phyloP scores from a whole-genome alignment of 1,140 invertebrate genomes.

The Caenorhabditis brenneri region DNA sequence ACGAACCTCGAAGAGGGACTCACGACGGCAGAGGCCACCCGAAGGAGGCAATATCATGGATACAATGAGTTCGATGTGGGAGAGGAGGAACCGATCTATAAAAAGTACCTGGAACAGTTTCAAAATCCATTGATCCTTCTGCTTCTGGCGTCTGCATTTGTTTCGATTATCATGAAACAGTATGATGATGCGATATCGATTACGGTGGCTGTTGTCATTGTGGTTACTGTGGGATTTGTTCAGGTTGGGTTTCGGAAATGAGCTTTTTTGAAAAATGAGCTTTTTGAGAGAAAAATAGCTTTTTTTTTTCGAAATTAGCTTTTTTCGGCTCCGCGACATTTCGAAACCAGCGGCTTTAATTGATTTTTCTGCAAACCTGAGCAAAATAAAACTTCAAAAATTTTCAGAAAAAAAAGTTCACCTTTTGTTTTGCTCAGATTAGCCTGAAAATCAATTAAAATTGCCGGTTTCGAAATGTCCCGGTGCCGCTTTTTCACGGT shows the following conservation, averaged over 20 bases:
- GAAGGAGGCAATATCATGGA: constrained; percentile 73
- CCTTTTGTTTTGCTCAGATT: too few relatives aligned
- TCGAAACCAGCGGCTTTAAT: too few relatives aligned
- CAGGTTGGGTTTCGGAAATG: not conserved
- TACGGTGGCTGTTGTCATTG: constrained; percentile 91
- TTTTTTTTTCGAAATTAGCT: too few relatives aligned
- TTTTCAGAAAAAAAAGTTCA: too few relatives aligned
- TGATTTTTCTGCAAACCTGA: too few relatives aligned
- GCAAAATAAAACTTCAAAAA: too few relatives aligned
- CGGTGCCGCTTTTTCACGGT: too few relatives aligned
- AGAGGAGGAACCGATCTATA: constrained; percentile 91
- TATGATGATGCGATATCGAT: constrained; percentile 98
- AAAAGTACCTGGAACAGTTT: constrained; percentile 97
- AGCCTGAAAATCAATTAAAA: too few relatives aligned
- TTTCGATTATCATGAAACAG: constrained; percentile 94
- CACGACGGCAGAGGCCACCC: constrained; percentile 59
- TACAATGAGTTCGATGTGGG: constrained; percentile 93
- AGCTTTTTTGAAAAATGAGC: too few relatives aligned
- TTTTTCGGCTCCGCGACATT: too few relatives aligned
- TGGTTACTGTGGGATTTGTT: constrained; percentile 98
- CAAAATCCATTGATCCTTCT: constrained; percentile 95
- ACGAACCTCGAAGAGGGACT: constrained; percentile 64
- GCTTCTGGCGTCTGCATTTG: constrained; percentile 89
- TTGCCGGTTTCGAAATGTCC: too few relatives aligned
- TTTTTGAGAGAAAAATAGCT: too few relatives aligned